phyloP scores from a whole-genome alignment of 2,888 invertebrate species.

The Eupeodes luniger region DNA sequence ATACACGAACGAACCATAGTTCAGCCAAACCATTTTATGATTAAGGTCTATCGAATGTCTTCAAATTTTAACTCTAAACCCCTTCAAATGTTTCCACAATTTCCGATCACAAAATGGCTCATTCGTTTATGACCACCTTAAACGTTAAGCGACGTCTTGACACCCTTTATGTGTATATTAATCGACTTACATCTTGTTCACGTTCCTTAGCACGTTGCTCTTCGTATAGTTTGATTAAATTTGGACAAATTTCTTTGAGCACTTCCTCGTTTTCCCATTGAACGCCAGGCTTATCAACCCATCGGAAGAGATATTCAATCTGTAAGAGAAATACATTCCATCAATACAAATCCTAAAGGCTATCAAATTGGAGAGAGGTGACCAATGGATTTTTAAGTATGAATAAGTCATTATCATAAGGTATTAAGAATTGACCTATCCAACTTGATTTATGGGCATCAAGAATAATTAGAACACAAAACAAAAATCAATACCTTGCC shows the following conservation, averaged over 20 bases:
- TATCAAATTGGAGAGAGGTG: no score
- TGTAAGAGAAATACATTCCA: conserved; percentile 52
- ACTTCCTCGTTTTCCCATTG: conserved; percentile 81
- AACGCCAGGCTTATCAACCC: conserved; percentile 79
- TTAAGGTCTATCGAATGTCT: no score
- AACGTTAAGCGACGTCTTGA: background rate
- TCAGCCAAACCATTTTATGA: no score
- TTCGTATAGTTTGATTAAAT: conserved; percentile 80
- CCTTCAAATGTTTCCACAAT: no score
- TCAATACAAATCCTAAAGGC: background rate
- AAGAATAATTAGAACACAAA: background rate
- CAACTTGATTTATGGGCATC: no score
- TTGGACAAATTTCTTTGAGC: conserved; percentile 79
- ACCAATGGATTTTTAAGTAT: no score
- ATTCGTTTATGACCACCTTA: no score
- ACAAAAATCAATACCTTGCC: conserved; percentile 78
- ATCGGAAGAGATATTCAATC: conserved; percentile 81
- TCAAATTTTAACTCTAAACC: no score
- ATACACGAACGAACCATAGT: no score
- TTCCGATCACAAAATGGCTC: no score
- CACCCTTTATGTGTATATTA: background rate
- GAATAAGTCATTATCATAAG: no score
- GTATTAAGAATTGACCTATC: no score
- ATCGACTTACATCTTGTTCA: conserved; percentile 79
- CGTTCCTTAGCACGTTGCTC: conserved; percentile 80